Evolutionary conservation across 2,113 vertebrate genomes (phyloP).

Genomic region (Mugil cephalus): DNA sequence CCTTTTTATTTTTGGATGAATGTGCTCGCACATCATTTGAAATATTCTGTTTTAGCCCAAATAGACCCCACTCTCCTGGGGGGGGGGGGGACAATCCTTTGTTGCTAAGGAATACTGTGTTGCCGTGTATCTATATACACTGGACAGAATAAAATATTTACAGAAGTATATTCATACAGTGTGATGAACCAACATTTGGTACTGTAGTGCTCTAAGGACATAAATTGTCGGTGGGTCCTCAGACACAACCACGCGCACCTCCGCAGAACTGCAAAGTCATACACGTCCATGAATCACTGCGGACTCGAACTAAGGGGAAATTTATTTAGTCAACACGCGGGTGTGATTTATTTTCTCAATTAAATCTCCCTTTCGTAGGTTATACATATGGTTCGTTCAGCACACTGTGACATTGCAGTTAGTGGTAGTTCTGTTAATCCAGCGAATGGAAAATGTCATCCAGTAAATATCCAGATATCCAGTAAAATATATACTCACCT

Average conservation of each 20-base stretch:
- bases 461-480: slow-evolving; percentile 7
- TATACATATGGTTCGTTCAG: slow-evolving; percentile 26
- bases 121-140: background rate
- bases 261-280: slow-evolving; percentile 48
- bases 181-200: slow-evolving; percentile 37
- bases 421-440: background rate
- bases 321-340: slow-evolving; percentile 61
- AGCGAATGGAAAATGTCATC: background rate
- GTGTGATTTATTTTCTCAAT: slow-evolving; percentile 73
- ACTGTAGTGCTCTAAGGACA: slow-evolving; percentile 4
- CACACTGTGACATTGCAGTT: slow-evolving; percentile 21
- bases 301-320: slow-evolving; percentile 42
- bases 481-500: slow-evolving; percentile 39
- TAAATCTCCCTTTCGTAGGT: slow-evolving; percentile 56
- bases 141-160: slow-evolving; percentile 13
- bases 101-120: slow-evolving; percentile 2
- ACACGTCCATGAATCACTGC: slow-evolving; percentile 60
- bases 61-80: slow-evolving; percentile 5
- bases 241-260: slow-evolving; percentile 46
- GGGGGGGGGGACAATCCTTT: slow-evolving; percentile 1
- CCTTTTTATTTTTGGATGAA: slow-evolving; percentile 40
- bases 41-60: slow-evolving; percentile 31
- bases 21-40: slow-evolving; percentile 46
- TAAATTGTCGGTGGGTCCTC: slow-evolving; percentile 32
- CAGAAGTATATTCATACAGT: slow-evolving; percentile 1